These are phyloP conservation scores for Holacanthus passer DNA, from an alignment of 2,113 vertebrate genomes.

Conservation along the genomic window DNA sequence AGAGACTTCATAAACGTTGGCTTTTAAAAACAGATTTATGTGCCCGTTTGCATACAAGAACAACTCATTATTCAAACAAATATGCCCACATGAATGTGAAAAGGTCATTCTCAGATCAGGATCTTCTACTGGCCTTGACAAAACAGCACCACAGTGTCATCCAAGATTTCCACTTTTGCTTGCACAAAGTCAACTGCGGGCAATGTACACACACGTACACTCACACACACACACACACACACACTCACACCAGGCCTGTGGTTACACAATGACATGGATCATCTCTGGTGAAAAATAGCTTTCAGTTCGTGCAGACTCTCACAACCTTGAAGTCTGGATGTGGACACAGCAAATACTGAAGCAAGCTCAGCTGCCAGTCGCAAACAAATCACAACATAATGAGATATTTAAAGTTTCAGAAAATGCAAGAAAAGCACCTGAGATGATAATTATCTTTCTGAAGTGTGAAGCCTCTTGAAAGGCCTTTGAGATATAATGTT, in stretches of 20 bases:
- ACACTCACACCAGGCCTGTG: constrained; percentile 19
- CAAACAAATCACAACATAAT: background rate
- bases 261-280: constrained; percentile 33
- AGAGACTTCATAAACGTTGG: constrained; percentile 17
- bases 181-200: constrained; percentile 53
- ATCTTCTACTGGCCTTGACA: constrained; percentile 47
- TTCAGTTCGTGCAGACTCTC: constrained; percentile 24
- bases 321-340: constrained; percentile 11
- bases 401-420: background rate
- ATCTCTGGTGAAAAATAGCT: constrained; percentile 33
- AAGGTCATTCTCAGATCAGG: constrained; percentile 54
- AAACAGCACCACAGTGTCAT: constrained; percentile 49
- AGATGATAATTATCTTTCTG: too few species aligned
- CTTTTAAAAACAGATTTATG: constrained; percentile 41
- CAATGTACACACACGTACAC: constrained; percentile 36
- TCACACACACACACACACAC: constrained; percentile 44
- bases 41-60: constrained; percentile 32
- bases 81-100: constrained; percentile 39
- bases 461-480: background rate
- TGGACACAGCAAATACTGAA: background rate
- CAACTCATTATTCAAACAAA: constrained; percentile 60
- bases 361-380: background rate
- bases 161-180: constrained; percentile 42
- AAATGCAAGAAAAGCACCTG: background rate
- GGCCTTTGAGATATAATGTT: background rate